Evolutionary conservation across 2,888 invertebrate species (phyloP).

Genomic region (Diarsia brunnea): DNA sequence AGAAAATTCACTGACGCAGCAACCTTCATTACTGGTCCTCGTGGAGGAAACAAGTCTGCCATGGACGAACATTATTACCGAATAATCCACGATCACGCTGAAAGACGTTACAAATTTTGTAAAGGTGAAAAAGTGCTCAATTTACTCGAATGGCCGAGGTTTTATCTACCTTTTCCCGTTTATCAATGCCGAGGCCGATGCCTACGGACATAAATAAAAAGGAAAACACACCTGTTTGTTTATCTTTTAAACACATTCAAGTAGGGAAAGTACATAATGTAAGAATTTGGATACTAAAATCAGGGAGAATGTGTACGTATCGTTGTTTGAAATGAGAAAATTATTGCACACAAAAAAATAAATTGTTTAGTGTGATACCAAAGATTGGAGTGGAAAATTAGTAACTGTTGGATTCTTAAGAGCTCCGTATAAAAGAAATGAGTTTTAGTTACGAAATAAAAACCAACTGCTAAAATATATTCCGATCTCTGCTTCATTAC

Average conservation of each 20-base stretch:
- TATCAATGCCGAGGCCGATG: slow-evolving; percentile 48
- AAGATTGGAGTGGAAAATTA: not conserved
- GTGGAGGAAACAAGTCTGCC: slow-evolving; percentile 74
- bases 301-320: not conserved
- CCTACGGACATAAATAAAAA: slow-evolving; percentile 52
- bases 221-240: slow-evolving; percentile 22
- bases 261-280: not conserved
- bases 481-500: not conserved
- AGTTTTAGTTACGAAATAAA: not conserved
- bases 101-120: slow-evolving; percentile 75
- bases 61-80: slow-evolving; percentile 73
- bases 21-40: slow-evolving; percentile 76
- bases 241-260: slow-evolving; percentile 16
- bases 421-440: not conserved
- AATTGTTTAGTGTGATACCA: not conserved
- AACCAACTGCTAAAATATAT: not conserved
- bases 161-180: slow-evolving; percentile 68
- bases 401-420: not conserved
- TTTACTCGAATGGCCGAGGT: slow-evolving; percentile 70
- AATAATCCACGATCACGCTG: slow-evolving; percentile 74
- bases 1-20: slow-evolving; percentile 74
- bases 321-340: not conserved
- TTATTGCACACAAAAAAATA: not conserved
- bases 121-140: slow-evolving; percentile 75
- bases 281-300: not conserved